Percentiles rank a stretch among this genome's conserved stretches.
phyloP scores from a whole-genome alignment of 2,888 invertebrate species.

The Melipona beecheii region DNA sequence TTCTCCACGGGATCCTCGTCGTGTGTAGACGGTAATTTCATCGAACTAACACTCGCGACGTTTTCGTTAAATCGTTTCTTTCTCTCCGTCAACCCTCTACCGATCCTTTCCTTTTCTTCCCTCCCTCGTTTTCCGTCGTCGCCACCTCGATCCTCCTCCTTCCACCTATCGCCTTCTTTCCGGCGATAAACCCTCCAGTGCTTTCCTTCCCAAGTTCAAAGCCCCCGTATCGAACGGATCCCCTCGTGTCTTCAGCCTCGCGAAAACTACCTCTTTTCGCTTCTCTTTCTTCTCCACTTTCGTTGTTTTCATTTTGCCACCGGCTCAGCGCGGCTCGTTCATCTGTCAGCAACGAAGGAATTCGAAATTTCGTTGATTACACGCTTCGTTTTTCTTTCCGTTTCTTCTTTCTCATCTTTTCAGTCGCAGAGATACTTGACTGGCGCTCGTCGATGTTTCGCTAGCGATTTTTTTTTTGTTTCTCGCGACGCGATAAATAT shows the following conservation, averaged over 20 bases:
- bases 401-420: background rate
- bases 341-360: conserved; percentile 48
- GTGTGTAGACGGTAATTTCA: conserved; percentile 67
- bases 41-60: conserved; percentile 69
- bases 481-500: background rate
- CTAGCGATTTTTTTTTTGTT: too few species aligned
- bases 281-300: background rate
- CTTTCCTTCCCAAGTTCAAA: conserved; percentile 59
- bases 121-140: conserved; percentile 1
- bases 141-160: conserved; percentile 42
- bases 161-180: conserved; percentile 40
- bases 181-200: conserved; percentile 48
- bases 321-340: conserved; percentile 25
- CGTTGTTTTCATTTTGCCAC: background rate
- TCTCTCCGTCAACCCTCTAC: background rate
- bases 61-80: conserved; percentile 61
- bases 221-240: conserved; percentile 60
- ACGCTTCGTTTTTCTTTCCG: conserved; percentile 21
- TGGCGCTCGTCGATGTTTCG: too few species aligned
- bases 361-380: conserved; percentile 49
- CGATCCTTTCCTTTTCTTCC: background rate
- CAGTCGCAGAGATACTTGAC: background rate
- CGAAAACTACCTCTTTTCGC: background rate
- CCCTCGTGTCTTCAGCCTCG: conserved; percentile 23
- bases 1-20: conserved; percentile 52